Evolutionary conservation across 2,888 invertebrate genomes (phyloP).

Genomic region (Polia nebulosa): DNA sequence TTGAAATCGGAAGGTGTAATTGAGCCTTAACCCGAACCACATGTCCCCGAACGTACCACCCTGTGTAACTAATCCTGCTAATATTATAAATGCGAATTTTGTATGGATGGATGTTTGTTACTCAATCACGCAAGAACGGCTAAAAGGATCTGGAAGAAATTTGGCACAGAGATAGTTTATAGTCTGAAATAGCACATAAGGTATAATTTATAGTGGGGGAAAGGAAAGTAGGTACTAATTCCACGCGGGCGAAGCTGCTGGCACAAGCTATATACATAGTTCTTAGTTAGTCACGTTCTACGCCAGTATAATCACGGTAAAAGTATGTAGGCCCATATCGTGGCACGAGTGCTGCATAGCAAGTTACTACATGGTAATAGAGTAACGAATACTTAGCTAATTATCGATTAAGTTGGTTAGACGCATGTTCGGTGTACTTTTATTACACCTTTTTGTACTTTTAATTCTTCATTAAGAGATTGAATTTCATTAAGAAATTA

Average conservation of each 20-base stretch:
- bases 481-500: conserved; percentile 1
- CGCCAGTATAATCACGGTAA: conserved; percentile 57
- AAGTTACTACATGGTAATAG: conserved; percentile 35
- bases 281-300: conserved; percentile 57
- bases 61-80: conserved; percentile 33
- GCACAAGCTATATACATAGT: too few relatives aligned
- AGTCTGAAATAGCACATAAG: too few relatives aligned
- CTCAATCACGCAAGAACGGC: too few relatives aligned
- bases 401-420: conserved; percentile 31
- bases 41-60: conserved; percentile 14
- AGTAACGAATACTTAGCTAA: conserved; percentile 28
- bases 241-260: too few relatives aligned
- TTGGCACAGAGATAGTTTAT: too few relatives aligned
- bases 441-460: not conserved
- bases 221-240: too few relatives aligned
- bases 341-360: conserved; percentile 44
- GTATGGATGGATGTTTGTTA: too few relatives aligned
- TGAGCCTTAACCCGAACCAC: too few relatives aligned
- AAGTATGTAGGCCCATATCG: conserved; percentile 54
- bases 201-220: too few relatives aligned
- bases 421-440: conserved; percentile 31
- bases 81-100: too few relatives aligned
- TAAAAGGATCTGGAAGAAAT: too few relatives aligned
- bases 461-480: not conserved
- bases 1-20: too few relatives aligned